Evolutionary conservation across 2,888 invertebrate species (phyloP), one percentile per base, ranked within the genome.

Genomic region (Torymus tubicola): DNA sequence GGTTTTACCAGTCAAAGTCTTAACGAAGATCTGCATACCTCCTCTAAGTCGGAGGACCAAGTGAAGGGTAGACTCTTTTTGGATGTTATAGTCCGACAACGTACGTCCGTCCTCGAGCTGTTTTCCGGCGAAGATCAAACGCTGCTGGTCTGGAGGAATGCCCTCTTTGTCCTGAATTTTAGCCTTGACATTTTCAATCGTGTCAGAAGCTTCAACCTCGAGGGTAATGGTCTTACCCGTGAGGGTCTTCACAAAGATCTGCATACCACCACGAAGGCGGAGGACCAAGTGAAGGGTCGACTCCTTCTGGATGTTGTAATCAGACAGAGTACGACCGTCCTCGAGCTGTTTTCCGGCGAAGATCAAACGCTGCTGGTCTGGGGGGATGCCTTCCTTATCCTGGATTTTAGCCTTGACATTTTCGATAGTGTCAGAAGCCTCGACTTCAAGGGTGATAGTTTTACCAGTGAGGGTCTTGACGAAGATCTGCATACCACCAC

Each of bases 331-430:
- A 0, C 86, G 84, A 0, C 86, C 86, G 63, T 86, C 86, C 58
- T 86, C 86, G 0, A 86, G 42, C 0, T 86, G 86, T 1, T 86
- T 86, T 0, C 86, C 86, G 0, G 86, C 86, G 1, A 86, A 86
- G 42, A 86, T 86, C 57, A 86, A 81, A 0, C 86, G 68, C 64
- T 86, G 86, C 12, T 85, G 86, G n/a, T 86, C 86, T 14, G 86
- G 86, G 0, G 86, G 86, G 2, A 86, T 90, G 88, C 93, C 96
- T 93, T 96, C 96, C 92, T 96, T 96, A 89, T 96, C 96, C 91
- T 97, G 96, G 90, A 97, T 97, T 91, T 97, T 97, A 80, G 96
- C n/a, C n/a, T n/a, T n/a, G n/a, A n/a, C n/a, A n/a, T n/a, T n/a
- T n/a, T n/a, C n/a, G n/a, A n/a, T n/a, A n/a, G n/a, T n/a, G n/a